Percentiles rank a stretch among this genome's conserved stretches.
Evolutionary conservation across 2,113 vertebrate genomes (phyloP).

Genomic region (Catagonus wagneri): DNA sequence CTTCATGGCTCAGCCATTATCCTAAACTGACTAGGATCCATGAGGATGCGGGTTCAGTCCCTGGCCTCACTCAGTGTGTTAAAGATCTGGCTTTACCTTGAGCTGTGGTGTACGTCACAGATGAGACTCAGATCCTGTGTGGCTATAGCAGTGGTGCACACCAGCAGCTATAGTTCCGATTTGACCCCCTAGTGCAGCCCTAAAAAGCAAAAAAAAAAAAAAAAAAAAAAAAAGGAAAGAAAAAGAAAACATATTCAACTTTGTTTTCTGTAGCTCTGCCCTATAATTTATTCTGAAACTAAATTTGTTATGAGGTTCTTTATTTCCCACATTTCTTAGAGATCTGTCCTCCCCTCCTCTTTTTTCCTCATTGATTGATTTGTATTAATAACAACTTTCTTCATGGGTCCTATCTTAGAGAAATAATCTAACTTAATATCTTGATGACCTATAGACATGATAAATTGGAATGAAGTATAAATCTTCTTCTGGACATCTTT

Average conservation of each 20-base stretch:
- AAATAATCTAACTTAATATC: conserved; percentile 20
- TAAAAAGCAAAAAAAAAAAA: no score
- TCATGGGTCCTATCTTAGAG: background rate
- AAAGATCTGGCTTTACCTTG: no score
- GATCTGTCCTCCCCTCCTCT: background rate
- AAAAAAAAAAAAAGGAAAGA: background rate
- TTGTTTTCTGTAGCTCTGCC: background rate
- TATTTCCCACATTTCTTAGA: background rate
- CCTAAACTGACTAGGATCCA: no score
- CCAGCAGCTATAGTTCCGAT: no score
- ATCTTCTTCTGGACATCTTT: background rate
- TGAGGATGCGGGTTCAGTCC: no score
- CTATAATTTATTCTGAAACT: background rate
- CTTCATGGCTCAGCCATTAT: no score
- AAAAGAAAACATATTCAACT: background rate
- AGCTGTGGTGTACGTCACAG: no score
- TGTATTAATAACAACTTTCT: conserved; percentile 7
- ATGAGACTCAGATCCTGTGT: no score
- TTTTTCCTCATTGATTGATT: background rate
- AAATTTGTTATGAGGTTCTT: background rate
- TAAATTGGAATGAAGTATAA: background rate
- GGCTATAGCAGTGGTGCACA: no score
- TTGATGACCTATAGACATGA: background rate
- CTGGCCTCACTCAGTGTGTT: no score
- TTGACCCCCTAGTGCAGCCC: no score